Evolutionary conservation across 2,113 vertebrate genomes (phyloP), one percentile per base, ranked within the genome.

Genomic region (Noctilio leporinus): DNA sequence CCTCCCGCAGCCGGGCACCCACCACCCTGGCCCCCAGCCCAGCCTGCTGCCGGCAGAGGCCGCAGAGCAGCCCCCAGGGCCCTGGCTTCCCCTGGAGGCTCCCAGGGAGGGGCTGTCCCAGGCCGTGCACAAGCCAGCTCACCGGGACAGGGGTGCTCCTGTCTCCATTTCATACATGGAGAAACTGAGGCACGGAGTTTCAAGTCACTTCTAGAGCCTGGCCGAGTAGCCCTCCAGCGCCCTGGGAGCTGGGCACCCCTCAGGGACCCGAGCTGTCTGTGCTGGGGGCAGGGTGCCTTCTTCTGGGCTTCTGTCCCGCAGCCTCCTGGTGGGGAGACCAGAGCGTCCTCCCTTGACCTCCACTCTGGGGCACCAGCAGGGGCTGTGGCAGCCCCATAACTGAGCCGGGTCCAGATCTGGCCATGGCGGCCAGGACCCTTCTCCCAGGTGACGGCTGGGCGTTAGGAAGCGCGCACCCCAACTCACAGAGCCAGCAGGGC

Each of bases 381-480:
- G 12, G 28, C 47, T 1, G 47, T 24, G 19, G 9, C 38, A n/a
- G 0, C 45, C 3, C 0, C 1, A 6, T n/a, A 33, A 87, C 89
- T 0, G 5, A 47, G 24, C 22, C 8, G 19, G 26, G 35, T 35
- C 22, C 17, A 3, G 4, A 3, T 0, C 33, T 0, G 2, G 59
- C 72, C 55, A 3, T 10, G 38, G 38, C n/a, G 49, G 10, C 72
- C 17, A 0, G 38, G 43, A 2, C 51, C 35, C 9, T 10, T 26
- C 15, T 38, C 26, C 57, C 28, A 1, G 1, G 30, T n/a, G 82
- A 38, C 5, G 51, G 57, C 24, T 10, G 10, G 40, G 10, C n/a
- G 8, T 0, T 2, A 0, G 7, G 51, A 14, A 49, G 30, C 5
- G 1, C 14, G 35, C 22, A 17, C 10, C 16, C 40, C 5, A 0